Evolutionary conservation across 2,797 vertebrate genomes (phyloP).

Genomic region (Enteromius trimaculatus): DNA sequence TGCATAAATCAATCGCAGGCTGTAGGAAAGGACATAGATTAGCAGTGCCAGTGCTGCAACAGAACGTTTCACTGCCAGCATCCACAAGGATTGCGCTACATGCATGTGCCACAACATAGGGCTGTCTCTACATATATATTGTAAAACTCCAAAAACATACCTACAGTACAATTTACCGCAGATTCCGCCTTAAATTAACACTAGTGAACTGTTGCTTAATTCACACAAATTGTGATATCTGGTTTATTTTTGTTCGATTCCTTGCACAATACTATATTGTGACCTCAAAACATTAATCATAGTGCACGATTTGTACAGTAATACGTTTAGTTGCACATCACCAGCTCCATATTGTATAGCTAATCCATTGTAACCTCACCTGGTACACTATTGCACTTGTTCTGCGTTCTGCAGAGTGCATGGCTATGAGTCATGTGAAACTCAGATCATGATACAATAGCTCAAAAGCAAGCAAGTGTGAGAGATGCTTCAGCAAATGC

Average conservation of each 20-base stretch:
- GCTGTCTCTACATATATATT: not conserved
- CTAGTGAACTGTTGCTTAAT: not conserved
- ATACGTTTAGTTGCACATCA: not conserved
- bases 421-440: not conserved
- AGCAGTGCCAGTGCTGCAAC: not conserved
- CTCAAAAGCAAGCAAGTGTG: not conserved
- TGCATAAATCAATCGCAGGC: constrained; percentile 47
- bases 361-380: not conserved
- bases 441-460: not conserved
- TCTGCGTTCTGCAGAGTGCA: not conserved
- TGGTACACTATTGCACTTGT: not conserved
- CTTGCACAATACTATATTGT: not conserved
- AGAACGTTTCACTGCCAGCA: constrained; percentile 5
- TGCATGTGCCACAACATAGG: not conserved
- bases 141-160: not conserved
- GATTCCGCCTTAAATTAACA: not conserved
- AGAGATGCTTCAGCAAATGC: not conserved
- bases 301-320: not conserved
- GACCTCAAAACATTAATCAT: not conserved
- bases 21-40: constrained; percentile 42
- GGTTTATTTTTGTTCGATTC: not conserved
- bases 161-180: not conserved
- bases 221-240: not conserved
- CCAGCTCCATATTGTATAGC: not conserved
- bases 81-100: not conserved